Evolutionary conservation across 2,113 vertebrate species (phyloP).

Genomic region (Sterrhoptilus dennistouni): DNA sequence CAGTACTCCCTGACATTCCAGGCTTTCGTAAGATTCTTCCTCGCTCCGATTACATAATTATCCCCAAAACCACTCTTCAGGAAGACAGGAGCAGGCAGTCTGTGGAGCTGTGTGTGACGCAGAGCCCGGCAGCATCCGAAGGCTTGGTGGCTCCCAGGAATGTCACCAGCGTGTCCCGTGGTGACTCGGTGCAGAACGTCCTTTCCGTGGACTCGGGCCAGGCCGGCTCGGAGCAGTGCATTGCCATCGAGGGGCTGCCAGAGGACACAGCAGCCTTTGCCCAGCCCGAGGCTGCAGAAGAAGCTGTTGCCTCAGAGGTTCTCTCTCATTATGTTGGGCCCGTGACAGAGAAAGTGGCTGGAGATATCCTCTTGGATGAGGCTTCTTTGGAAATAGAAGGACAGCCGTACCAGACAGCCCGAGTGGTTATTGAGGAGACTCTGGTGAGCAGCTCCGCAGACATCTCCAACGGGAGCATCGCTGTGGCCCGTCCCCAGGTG

Average conservation of each 20-base stretch:
- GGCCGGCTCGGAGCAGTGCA: slow-evolving; percentile 77
- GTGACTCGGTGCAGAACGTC: slow-evolving; percentile 68
- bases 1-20: slow-evolving; percentile 85
- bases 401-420: slow-evolving; percentile 72
- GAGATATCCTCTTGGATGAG: slow-evolving; percentile 77
- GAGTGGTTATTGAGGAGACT: slow-evolving; percentile 79
- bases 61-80: slow-evolving; percentile 81
- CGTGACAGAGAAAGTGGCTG: slow-evolving; percentile 51
- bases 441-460: slow-evolving; percentile 68
- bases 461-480: slow-evolving; percentile 21
- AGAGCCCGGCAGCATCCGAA: slow-evolving; percentile 47
- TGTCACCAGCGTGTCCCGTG: slow-evolving; percentile 29
- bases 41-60: slow-evolving; percentile 88
- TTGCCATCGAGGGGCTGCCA: slow-evolving; percentile 76
- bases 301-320: slow-evolving; percentile 70
- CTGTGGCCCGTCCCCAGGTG: slow-evolving; percentile 58
- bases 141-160: slow-evolving; percentile 46
- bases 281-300: slow-evolving; percentile 61
- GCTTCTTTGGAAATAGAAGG: slow-evolving; percentile 72
- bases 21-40: slow-evolving; percentile 97
- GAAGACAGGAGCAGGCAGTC: slow-evolving; percentile 75
- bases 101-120: slow-evolving; percentile 74
- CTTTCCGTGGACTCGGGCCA: slow-evolving; percentile 63
- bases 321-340: slow-evolving; percentile 66
- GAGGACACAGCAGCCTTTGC: slow-evolving; percentile 72